A percentile compares a stretch with the other conserved stretches of the same genome.
phyloP scores from a whole-genome alignment of 2,113 vertebrate genomes.

The Callopanchax toddi region DNA sequence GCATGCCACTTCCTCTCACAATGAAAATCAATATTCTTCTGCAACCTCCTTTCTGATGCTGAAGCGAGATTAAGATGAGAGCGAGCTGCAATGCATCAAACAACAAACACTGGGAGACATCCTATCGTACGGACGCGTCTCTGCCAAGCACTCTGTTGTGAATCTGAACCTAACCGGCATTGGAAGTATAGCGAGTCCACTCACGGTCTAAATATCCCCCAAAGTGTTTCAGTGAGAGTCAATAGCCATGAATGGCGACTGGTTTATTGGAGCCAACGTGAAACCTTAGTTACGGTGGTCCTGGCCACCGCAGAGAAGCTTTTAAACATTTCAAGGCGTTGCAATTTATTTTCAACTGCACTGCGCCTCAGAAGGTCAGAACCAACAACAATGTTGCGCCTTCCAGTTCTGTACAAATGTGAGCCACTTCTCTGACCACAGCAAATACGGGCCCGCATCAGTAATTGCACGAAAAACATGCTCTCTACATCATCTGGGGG shows the following conservation, averaged over 20 bases:
- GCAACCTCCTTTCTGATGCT: constrained; percentile 29
- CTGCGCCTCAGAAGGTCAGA: constrained; percentile 7
- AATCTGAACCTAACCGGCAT: neutral
- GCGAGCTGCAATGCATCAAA: constrained; percentile 14
- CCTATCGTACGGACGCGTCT: constrained; percentile 17
- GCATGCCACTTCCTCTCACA: constrained; percentile 32
- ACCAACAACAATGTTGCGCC: constrained; percentile 31
- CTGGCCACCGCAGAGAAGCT: neutral
- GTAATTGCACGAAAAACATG: constrained; percentile 39
- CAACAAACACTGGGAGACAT: constrained; percentile 21
- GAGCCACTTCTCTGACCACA: constrained; percentile 26
- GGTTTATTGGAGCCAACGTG: constrained; percentile 52
- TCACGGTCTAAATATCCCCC: constrained; percentile 14
- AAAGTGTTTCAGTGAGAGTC: constrained; percentile 36
- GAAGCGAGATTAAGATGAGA: neutral
- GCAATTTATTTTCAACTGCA: constrained; percentile 11
- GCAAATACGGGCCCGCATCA: constrained; percentile 37
- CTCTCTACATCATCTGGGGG: constrained; percentile 45
- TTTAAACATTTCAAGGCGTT: constrained; percentile 27
- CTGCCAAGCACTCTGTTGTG: constrained; percentile 19
- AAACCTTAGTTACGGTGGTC: constrained; percentile 21
- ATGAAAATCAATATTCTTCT: constrained; percentile 14
- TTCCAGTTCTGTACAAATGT: constrained; percentile 17
- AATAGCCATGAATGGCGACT: constrained; percentile 79
- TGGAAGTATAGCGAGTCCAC: constrained; percentile 25